Percentiles rank a stretch among this genome's conserved stretches.
These are phyloP conservation scores for Germaria angustata DNA, from an alignment of 2,888 invertebrate genomes.

Conservation along the genomic window DNA sequence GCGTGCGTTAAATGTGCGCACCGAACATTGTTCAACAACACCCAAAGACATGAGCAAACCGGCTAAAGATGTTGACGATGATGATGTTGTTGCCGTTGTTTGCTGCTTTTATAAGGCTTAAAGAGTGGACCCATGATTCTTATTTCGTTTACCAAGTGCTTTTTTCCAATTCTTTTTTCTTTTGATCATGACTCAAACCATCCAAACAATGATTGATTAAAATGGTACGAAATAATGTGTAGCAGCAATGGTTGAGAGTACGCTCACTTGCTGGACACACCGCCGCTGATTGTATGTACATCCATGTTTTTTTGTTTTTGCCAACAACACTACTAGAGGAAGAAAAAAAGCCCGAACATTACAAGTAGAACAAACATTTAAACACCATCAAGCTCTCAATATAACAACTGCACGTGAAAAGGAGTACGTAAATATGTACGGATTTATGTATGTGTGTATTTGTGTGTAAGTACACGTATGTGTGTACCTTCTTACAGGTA, in stretches of 20 bases:
- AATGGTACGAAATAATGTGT: conserved; percentile 49
- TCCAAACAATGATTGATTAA: conserved; percentile 64
- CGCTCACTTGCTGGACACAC: conserved; percentile 1
- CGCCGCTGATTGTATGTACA: neutral
- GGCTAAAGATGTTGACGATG: neutral
- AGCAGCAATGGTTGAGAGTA: conserved; percentile 30
- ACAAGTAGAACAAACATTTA: conserved; percentile 59
- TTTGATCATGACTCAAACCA: conserved; percentile 39
- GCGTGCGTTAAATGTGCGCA: conserved; percentile 66
- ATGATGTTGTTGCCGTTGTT: neutral
- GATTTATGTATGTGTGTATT: too few relatives aligned
- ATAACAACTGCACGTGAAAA: neutral
- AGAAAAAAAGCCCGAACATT: conserved; percentile 29
- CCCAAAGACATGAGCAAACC: conserved; percentile 38
- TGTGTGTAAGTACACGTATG: neutral
- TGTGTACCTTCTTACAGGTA: neutral
- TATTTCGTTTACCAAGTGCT: conserved; percentile 36
- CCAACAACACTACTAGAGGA: neutral
- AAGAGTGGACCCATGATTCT: conserved; percentile 12
- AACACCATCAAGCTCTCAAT: conserved; percentile 39
- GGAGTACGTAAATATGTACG: neutral
- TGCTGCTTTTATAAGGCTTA: neutral
- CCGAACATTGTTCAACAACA: conserved; percentile 60
- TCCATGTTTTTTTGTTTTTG: neutral
- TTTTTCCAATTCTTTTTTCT: conserved; percentile 7